Percentiles rank a stretch among this genome's conserved stretches.
These are phyloP conservation scores for Junonia oenone DNA, from an alignment of 2,888 invertebrate genomes.

Conservation along the genomic window DNA sequence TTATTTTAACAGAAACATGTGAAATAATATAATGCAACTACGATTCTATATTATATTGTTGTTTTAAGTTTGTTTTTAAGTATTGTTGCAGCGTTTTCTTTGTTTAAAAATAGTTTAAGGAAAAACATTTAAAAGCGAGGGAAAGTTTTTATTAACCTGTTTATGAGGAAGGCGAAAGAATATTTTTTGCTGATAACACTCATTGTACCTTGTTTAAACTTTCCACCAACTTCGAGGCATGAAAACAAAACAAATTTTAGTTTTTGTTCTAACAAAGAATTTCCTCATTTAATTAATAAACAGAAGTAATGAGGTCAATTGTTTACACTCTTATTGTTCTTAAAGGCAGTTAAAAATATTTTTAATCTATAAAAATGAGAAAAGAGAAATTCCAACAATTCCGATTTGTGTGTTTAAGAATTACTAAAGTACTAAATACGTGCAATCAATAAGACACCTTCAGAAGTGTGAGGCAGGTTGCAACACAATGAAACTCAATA, in stretches of 20 bases:
- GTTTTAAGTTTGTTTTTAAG: neutral
- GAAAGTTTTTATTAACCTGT: slow-evolving; percentile 1
- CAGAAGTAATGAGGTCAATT: neutral
- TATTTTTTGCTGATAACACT: neutral
- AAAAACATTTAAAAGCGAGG: neutral
- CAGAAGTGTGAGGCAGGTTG: slow-evolving; percentile 36
- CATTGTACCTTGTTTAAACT: neutral
- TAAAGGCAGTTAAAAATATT: too few relatives aligned
- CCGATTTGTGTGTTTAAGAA: neutral
- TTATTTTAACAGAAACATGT: slow-evolving; percentile 19
- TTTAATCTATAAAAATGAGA: too few relatives aligned
- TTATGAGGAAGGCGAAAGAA: neutral
- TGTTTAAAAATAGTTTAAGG: neutral
- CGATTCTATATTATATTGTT: neutral
- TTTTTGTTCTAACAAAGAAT: neutral
- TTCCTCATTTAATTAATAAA: neutral
- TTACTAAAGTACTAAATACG: neutral
- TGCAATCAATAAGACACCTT: slow-evolving; percentile 11
- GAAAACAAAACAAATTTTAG: neutral
- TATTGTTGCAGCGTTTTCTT: neutral
- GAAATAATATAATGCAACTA: slow-evolving; percentile 14
- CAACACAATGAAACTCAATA: slow-evolving; percentile 36
- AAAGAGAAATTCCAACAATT: too few relatives aligned
- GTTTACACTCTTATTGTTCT: too few relatives aligned
- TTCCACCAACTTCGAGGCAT: neutral